Conservation (phyloP, 2,797 vertebrate genomes). For the Rhincodon typus region DNA sequence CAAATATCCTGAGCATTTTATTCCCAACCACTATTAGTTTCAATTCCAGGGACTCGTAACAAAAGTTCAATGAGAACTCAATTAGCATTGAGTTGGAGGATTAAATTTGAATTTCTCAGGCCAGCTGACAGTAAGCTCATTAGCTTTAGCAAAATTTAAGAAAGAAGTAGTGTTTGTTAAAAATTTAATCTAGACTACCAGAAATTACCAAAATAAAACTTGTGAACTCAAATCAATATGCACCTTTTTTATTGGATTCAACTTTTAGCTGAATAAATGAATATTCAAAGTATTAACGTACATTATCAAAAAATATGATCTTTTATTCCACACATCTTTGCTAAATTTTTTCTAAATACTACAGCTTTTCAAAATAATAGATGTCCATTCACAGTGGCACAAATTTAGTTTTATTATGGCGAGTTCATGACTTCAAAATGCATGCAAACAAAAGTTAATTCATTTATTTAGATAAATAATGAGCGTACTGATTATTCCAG, state of each 20-base stretch:
- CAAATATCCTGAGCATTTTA: not conserved
- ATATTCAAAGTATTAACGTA: not conserved
- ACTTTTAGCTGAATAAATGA: not conserved
- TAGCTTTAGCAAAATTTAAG: not conserved
- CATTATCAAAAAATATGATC: not conserved
- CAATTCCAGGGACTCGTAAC: not conserved
- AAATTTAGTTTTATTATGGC: not conserved
- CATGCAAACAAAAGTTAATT: not conserved
- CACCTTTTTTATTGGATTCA: too few relatives aligned
- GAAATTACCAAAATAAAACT: not conserved
- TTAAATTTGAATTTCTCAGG: not conserved
- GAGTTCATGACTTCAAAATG: not conserved
- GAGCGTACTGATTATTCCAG: not conserved
- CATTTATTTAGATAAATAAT: not conserved
- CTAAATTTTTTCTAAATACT: not conserved
- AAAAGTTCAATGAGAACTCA: not conserved
- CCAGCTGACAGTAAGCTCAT: not conserved
- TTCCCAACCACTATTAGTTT: not conserved
- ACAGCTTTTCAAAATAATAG: not conserved
- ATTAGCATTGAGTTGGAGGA: not conserved
- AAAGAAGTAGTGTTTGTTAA: not conserved
- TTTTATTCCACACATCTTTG: not conserved
- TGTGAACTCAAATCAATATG: not conserved
- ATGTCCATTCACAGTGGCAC: not conserved
- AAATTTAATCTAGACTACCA: not conserved